phyloP scores from a whole-genome alignment of 2,888 invertebrate genomes.

The Diloba caeruleocephala region DNA sequence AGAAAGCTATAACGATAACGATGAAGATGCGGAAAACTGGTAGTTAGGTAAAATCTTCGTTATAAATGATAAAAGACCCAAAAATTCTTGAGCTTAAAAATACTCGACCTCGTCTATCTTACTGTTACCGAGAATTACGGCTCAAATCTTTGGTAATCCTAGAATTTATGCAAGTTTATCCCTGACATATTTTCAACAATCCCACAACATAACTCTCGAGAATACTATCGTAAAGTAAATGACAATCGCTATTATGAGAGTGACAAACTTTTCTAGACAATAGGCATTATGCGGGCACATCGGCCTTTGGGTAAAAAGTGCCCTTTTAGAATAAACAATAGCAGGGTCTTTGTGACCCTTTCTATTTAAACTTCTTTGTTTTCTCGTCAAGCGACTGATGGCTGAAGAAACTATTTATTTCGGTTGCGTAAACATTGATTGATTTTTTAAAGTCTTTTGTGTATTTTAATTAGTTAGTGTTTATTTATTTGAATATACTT shows the following conservation, averaged over 20 bases:
- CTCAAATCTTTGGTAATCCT: constrained; percentile 5
- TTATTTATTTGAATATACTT: no score
- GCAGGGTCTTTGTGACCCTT: constrained; percentile 52
- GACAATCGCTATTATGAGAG: constrained; percentile 37
- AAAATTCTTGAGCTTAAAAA: neutral
- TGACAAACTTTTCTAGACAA: constrained; percentile 56
- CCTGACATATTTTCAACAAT: constrained; percentile 32
- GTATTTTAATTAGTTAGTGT: neutral
- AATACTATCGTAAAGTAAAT: constrained; percentile 28
- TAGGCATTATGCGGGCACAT: constrained; percentile 60
- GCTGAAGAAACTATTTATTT: constrained; percentile 33
- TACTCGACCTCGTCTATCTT: no score
- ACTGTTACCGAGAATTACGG: neutral
- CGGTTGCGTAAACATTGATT: constrained; percentile 25
- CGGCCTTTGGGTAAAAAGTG: constrained; percentile 60
- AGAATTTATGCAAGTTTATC: constrained; percentile 16
- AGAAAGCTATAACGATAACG: no score
- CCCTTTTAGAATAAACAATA: constrained; percentile 55
- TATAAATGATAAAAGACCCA: no score
- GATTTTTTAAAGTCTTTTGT: constrained; percentile 7
- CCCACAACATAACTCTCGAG: constrained; percentile 24
- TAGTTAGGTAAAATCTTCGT: no score
- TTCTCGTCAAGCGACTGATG: constrained; percentile 35
- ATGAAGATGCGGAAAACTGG: no score
- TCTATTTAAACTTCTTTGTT: constrained; percentile 51